Percentiles rank a stretch among this genome's conserved stretches.
phyloP scores from a whole-genome alignment of 2,113 vertebrate genomes.

The Scytalopus superciliaris region DNA sequence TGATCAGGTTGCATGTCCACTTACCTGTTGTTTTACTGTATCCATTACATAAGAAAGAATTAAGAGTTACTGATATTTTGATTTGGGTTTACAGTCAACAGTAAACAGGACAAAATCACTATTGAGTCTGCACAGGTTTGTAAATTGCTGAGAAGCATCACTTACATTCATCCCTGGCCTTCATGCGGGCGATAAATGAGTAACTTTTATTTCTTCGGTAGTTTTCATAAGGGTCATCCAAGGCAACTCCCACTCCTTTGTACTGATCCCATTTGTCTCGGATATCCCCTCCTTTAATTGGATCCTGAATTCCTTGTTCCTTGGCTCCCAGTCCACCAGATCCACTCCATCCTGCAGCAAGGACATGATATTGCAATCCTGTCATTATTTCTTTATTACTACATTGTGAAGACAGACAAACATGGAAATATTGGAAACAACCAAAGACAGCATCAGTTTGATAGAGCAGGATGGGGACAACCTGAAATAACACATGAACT shows the following conservation, averaged over 20 bases:
- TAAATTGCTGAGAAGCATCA: not conserved
- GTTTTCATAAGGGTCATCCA: conserved; percentile 97
- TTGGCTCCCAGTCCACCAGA: conserved; percentile 93
- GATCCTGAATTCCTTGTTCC: conserved; percentile 98
- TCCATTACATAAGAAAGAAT: not conserved
- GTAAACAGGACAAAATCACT: not conserved
- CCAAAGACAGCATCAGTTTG: rapidly evolving
- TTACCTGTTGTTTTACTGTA: not conserved
- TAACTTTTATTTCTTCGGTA: conserved; percentile 97
- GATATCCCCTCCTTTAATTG: conserved; percentile 95
- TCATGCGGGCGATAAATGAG: conserved; percentile 98
- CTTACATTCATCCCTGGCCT: conserved; percentile 95
- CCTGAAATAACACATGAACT: rapidly evolving
- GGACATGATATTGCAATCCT: not conserved
- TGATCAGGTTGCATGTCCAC: not conserved
- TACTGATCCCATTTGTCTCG: conserved; percentile 99
- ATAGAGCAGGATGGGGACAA: not conserved
- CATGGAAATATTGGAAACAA: not conserved
- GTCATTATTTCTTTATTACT: too few relatives aligned
- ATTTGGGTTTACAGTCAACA: not conserved
- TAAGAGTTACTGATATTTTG: not conserved
- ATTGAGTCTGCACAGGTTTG: not conserved
- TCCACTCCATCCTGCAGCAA: conserved; percentile 91
- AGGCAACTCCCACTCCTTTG: conserved; percentile 93
- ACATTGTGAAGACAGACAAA: not conserved